Evolutionary conservation across 2,888 invertebrate genomes (phyloP), one percentile per base, ranked within the genome.

Genomic region (Apamea sordens): DNA sequence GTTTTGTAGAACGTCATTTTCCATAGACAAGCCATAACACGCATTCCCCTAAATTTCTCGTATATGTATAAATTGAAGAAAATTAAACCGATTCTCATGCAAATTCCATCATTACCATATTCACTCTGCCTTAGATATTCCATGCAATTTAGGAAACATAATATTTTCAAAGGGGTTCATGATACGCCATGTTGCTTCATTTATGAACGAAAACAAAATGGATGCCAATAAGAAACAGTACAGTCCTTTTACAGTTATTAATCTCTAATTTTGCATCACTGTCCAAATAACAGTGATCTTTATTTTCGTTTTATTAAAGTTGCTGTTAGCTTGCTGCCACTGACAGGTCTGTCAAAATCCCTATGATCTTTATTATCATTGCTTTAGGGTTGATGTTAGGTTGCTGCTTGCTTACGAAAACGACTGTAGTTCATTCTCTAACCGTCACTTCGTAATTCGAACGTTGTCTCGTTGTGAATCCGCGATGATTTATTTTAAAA

Each of bases 51-150:
- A n/a, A 67, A 21, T 15, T 36, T 18, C 21, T 28, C 28, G 10
- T 50, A 15, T 10, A 13, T n/a, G 50, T 61, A 41, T 44, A 70
- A 61, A 44, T 36, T 70, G 21, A 68, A 53, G 70, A 59, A 86
- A 86, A 76, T 84, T 75, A 61, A 11, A 61, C 13, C 47, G 6
- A 68, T 78, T 86, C 70, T 44, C 41, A 84, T 86, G 84, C 76
- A 86, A 86, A 84, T 86, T 32, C n/a, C 24, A 56, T n/a, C 36
- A 83, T 82, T 76, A 77, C 59, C 75, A 78, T 83, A 78, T 73
- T 77, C 76, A 76, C 56, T 64, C n/a, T 69, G 28, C 8, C n/a
- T 53, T 18, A 7, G 7, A 73, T 68, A 70, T 80, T 68, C 47
- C n/a, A 28, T 53, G 64, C 53, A 73, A 70, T 80, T 73, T 70